Conservation (phyloP, 1,140 invertebrate genomes). For the Temnothorax longispinosus region DNA sequence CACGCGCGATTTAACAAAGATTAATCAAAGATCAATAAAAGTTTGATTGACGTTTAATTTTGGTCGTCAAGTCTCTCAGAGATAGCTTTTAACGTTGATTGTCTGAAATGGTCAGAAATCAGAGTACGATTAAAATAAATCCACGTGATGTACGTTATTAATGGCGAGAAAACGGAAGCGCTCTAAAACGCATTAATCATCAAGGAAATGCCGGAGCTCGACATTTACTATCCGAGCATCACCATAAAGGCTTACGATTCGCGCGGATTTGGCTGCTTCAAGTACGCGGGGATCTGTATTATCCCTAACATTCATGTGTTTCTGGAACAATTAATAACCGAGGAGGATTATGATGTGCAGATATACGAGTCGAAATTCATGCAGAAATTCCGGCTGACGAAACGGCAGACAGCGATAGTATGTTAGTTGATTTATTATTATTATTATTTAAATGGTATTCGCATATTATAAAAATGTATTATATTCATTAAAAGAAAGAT, state of each 20-base stretch:
- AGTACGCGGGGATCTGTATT: slow-evolving; percentile 86
- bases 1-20: neutral
- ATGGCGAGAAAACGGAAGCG: neutral
- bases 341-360: slow-evolving; percentile 78
- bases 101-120: neutral
- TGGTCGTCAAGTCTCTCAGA: neutral
- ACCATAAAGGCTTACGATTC: slow-evolving; percentile 87
- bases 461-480: neutral
- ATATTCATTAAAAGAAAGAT: neutral
- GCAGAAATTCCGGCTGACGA: slow-evolving; percentile 24
- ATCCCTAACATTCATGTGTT: slow-evolving; percentile 79
- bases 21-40: neutral
- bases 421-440: slow-evolving; percentile 27
- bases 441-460: neutral
- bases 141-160: neutral
- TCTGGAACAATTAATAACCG: slow-evolving; percentile 79
- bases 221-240: slow-evolving; percentile 86
- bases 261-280: slow-evolving; percentile 87
- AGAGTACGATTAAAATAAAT: slow-evolving; percentile 18
- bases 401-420: slow-evolving; percentile 9
- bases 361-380: slow-evolving; percentile 73
- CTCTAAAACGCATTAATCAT: slow-evolving; percentile 43
- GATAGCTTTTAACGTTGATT: neutral
- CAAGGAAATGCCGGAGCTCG: slow-evolving; percentile 84
- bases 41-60: neutral